These are phyloP conservation scores for Geodia barretti DNA, from an alignment of 37 sponge, comb jelly and placozoan species.

Conservation along the genomic window DNA sequence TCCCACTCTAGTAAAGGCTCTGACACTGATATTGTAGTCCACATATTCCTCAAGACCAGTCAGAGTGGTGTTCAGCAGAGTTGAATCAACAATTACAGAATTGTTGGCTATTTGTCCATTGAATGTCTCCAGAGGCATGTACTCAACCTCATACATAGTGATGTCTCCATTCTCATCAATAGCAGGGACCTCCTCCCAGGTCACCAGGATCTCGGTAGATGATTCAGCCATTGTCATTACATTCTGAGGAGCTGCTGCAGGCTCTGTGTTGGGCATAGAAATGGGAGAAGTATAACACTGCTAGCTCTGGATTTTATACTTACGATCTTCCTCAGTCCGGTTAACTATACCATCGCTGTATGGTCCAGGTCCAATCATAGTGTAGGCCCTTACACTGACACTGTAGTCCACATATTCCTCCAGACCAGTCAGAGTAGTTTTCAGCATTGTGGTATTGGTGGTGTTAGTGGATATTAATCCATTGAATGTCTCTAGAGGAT, in stretches of 20 bases:
- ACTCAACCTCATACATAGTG: conserved; percentile 22
- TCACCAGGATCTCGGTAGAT: conserved; percentile 22
- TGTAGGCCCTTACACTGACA: conserved; percentile 42
- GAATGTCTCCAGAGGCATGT: neutral
- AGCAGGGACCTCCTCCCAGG: conserved; percentile 6
- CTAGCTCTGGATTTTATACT: too few relatives aligned
- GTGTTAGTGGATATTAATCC: neutral
- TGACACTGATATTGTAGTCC: conserved; percentile 8
- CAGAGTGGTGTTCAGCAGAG: neutral
- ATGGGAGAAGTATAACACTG: too few relatives aligned
- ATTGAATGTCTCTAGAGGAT: conserved; percentile 11
- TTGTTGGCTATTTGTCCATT: neutral
- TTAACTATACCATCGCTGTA: conserved; percentile 11
- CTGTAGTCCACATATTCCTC: conserved; percentile 31
- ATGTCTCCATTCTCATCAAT: conserved; percentile 36
- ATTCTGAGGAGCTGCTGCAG: conserved; percentile 5
- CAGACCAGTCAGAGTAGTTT: neutral
- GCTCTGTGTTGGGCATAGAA: too few relatives aligned
- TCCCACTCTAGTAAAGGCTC: conserved; percentile 25
- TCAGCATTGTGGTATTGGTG: neutral
- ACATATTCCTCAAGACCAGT: conserved; percentile 13
- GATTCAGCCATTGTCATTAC: neutral
- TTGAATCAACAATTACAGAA: neutral
- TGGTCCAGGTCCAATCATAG: conserved; percentile 48
- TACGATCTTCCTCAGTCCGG: conserved; percentile 23